Percentiles rank a stretch among this genome's conserved stretches.
Conservation (phyloP, 2,888 invertebrate species). For the Mycalesis mineus region DNA sequence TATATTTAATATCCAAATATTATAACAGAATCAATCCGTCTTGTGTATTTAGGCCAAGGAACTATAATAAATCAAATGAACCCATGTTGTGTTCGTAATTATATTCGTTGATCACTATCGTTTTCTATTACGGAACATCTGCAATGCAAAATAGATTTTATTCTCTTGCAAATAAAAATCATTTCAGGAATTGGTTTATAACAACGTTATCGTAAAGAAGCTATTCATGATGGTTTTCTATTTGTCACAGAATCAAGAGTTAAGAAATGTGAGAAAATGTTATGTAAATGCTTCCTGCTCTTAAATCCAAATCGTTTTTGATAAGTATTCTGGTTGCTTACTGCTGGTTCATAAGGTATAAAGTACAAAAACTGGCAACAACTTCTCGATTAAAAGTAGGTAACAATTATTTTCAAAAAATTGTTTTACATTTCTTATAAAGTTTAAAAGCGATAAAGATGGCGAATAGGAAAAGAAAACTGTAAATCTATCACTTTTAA, state of each 20-base stretch:
- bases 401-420: no score
- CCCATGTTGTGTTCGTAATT: slow-evolving; percentile 16
- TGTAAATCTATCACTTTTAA: no score
- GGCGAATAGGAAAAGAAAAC: no score
- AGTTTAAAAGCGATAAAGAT: no score
- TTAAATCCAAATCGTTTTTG: no score
- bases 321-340: no score
- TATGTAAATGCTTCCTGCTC: no score
- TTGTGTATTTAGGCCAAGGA: slow-evolving; percentile 24
- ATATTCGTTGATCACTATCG: slow-evolving; percentile 17
- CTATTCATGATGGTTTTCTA: slow-evolving; percentile 6
- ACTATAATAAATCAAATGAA: slow-evolving; percentile 26
- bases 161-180: background rate
- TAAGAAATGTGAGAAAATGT: no score
- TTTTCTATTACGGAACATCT: background rate
- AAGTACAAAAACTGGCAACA: no score
- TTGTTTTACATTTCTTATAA: no score
- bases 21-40: slow-evolving; percentile 24
- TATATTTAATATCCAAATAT: slow-evolving; percentile 21
- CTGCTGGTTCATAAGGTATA: no score
- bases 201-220: slow-evolving; percentile 8
- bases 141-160: slow-evolving; percentile 7
- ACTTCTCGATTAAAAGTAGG: no score
- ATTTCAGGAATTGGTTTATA: slow-evolving; percentile 3
- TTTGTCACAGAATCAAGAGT: slow-evolving; percentile 2